A percentile compares a stretch with the other conserved stretches of the same genome.
Evolutionary conservation across 92 coral and sea anemone genomes (phyloP).

Genomic region (Zoanthus sansibaricus): DNA sequence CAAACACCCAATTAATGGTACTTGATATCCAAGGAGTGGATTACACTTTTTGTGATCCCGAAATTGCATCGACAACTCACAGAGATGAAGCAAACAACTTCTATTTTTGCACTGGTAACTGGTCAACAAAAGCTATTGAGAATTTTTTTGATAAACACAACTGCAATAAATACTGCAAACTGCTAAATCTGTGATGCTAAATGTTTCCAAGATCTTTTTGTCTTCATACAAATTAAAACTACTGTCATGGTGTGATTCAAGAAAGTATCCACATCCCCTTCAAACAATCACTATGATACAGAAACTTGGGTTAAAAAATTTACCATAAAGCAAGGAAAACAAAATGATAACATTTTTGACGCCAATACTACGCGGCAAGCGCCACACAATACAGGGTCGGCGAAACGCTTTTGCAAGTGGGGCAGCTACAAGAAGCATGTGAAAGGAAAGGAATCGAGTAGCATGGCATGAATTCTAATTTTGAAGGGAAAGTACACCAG

Average conservation of each 20-base stretch:
- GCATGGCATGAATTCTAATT: too few relatives aligned
- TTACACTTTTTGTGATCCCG: constrained; percentile 40
- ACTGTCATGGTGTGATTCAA: constrained; percentile 13
- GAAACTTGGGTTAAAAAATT: constrained; percentile 38
- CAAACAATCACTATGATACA: constrained; percentile 25
- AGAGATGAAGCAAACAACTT: constrained; percentile 33
- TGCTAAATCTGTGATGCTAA: constrained; percentile 37
- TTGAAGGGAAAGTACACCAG: too few relatives aligned
- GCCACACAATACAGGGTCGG: too few relatives aligned
- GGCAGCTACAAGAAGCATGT: too few relatives aligned
- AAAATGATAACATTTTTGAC: too few relatives aligned
- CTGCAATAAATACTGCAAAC: constrained; percentile 47
- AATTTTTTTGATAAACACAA: constrained; percentile 5
- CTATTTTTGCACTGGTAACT: constrained; percentile 44
- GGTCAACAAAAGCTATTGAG: constrained; percentile 39
- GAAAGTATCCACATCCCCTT: too few relatives aligned
- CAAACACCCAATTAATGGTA: constrained; percentile 63
- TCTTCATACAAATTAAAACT: constrained; percentile 25
- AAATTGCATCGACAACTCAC: constrained; percentile 17
- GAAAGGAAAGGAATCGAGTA: too few relatives aligned
- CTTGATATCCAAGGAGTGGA: constrained; percentile 66
- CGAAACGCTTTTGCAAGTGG: too few relatives aligned
- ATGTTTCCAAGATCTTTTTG: constrained; percentile 9
- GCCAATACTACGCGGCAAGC: too few relatives aligned
- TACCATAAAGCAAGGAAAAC: neutral